Base-by-base conservation (phyloP, 1,140 invertebrate species). In the Drosophila quadrilineata region DNA sequence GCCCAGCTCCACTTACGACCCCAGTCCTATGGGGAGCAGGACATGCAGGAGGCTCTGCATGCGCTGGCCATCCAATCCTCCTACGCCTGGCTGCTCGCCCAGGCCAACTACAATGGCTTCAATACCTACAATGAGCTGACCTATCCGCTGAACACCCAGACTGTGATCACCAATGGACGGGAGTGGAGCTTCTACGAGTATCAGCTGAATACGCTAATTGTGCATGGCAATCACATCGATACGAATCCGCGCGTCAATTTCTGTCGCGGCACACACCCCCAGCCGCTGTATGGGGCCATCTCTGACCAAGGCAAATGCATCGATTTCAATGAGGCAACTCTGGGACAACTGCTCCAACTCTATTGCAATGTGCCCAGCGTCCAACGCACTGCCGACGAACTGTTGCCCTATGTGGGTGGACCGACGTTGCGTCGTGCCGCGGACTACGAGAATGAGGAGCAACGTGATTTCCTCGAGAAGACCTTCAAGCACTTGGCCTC, bases 101-200 rank as follows among this genome's bases (percentile, higher is more conserved):
- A 97, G 90, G 96, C 97, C 4, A 93, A 93, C 87, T 94, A 95
- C 90, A 94, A 96, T 91, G 97, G 97, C 38, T 99, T 99, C 88
- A 95, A 94, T 43, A 95, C 94, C 3, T 96, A 92, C 68, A 94
- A 96, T 76, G 96, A 98, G 50, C 70, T 98, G 3, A 97, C 95
- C 0, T 98, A 98, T 89, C 97, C 97, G 8, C 87, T 98, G 21
- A 92, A 94, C 3, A 95, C 94, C 22, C 97, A 98, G 92, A 94
- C 94, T 2, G 90, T 98, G 38, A 91, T 97, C 19, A 96, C 96
- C 2, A 94, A 98, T 91, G 97, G 97, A 0, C 92, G 95, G 71
- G 85, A 92, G 0, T 97, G 95, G 93, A 94, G 94, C 2, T 96
- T 98, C 67, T 96, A 93, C 86, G 91, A 93, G 4, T 98, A 98